Evolutionary conservation across 2,888 invertebrate genomes (phyloP), one percentile per base, ranked within the genome.

Genomic region (Hyppa rectilinea): DNA sequence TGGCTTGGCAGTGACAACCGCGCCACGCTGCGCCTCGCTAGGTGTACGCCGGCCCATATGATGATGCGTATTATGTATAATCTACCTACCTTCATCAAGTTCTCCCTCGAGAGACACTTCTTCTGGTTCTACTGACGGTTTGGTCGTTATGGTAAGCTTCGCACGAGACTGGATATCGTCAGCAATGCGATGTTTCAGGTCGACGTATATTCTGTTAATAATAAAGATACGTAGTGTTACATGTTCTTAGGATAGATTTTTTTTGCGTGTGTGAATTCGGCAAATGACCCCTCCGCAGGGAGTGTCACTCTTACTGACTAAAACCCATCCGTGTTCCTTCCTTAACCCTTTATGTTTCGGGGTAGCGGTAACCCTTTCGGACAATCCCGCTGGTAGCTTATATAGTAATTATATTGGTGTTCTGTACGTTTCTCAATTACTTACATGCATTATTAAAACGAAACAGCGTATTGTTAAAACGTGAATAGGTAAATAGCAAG

Each of bases 101-200:
- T 92, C 92, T 40, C 85, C 90, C 63, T 87, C 88, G 0, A 87
- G 29, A 4, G 90, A 88, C 38, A 80, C 26, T 31, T 91, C 87
- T 17, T 91, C 87, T 2, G 81, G 47, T 12, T 40, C 66, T 0
- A 78, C 63, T 0, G 69, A 52, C 0, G 90, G 88, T 43, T 84
- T 89, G 0, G 93, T 93, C 1, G 94, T 94, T n/a, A 95, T 92
- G 4, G 83, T 79, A 0, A 89, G 81, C 31, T 87, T 91, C 0
- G 89, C 90, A 23, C 91, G 86, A 10, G 71, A 84, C 47, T 90
- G 85, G 2, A 94, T 88, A 45, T 93, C 90, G 9, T 90, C 89
- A 0, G 82, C 85, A 31, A 94, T 69, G 2, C 87, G 86, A 12
- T 29, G 20, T 71, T 87, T 91, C 36, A 95, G 75, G 4, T 93